Evolutionary conservation across 2,113 vertebrate species (phyloP).

Genomic region (Kryptolebias marmoratus): DNA sequence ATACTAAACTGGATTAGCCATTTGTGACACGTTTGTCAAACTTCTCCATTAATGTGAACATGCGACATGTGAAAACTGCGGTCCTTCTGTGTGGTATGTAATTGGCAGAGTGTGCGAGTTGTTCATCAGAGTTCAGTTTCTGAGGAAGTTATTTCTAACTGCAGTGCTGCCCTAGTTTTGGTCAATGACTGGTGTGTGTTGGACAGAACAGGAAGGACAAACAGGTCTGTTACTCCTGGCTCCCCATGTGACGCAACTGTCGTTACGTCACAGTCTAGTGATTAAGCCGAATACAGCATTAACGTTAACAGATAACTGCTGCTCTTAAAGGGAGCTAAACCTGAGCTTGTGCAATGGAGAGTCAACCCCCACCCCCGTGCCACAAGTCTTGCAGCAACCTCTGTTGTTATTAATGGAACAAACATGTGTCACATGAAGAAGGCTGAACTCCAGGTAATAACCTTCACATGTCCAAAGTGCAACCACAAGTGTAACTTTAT

Average conservation of each 20-base stretch:
- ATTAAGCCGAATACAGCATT: constrained; percentile 31
- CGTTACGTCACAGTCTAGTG: constrained; percentile 43
- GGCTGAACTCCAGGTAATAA: constrained; percentile 34
- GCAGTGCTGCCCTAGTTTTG: constrained; percentile 13
- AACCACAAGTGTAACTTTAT: constrained; percentile 11
- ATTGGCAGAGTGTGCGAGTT: background rate
- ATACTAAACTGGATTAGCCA: constrained; percentile 4
- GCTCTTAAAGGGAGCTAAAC: constrained; percentile 28
- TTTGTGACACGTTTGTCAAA: background rate
- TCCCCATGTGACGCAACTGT: constrained; percentile 44
- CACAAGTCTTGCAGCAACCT: constrained; percentile 9
- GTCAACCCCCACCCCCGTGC: constrained; percentile 19
- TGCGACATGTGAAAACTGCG: background rate
- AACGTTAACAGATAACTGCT: constrained; percentile 57
- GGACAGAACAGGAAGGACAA: constrained; percentile 3
- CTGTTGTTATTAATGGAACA: constrained; percentile 28
- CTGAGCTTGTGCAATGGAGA: constrained; percentile 17
- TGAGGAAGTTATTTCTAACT: constrained; percentile 14
- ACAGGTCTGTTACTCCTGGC: constrained; percentile 13
- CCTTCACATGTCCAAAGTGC: constrained; percentile 9
- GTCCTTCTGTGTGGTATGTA: background rate
- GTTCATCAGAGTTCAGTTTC: background rate
- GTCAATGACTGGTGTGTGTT: background rate
- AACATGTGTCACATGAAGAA: constrained; percentile 26
- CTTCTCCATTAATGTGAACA: background rate